A percentile compares a stretch with the other conserved stretches of the same genome.
These are phyloP conservation scores for Trissoscelio sp. DNA, from an alignment of 2,888 invertebrate species.

Conservation along the genomic window DNA sequence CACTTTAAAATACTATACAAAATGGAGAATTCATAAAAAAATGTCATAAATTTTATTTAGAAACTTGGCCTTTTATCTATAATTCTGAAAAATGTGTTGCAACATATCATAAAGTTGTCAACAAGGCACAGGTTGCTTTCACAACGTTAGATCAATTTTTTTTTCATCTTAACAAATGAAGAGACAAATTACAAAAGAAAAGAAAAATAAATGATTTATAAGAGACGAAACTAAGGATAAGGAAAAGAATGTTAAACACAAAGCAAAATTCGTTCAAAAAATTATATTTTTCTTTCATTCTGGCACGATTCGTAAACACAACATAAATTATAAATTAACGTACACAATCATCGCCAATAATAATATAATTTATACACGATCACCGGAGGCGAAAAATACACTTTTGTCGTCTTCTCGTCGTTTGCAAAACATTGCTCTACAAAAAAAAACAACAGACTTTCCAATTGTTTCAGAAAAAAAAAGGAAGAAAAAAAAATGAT, in stretches of 20 bases:
- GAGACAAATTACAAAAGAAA: neutral
- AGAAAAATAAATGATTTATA: slow-evolving; percentile 11
- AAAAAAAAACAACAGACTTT: slow-evolving; percentile 59
- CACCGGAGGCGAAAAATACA: slow-evolving; percentile 58
- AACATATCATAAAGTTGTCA: too few species aligned
- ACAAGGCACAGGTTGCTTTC: slow-evolving; percentile 54
- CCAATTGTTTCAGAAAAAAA: slow-evolving; percentile 41
- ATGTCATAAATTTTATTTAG: too few species aligned
- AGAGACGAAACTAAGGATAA: slow-evolving; percentile 39
- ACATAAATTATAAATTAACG: slow-evolving; percentile 83
- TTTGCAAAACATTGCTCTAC: slow-evolving; percentile 51
- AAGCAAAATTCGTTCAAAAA: slow-evolving; percentile 78
- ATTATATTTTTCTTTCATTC: slow-evolving; percentile 83
- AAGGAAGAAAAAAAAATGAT: slow-evolving; percentile 4
- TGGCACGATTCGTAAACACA: slow-evolving; percentile 83
- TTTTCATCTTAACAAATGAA: neutral
- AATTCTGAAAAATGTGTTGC: too few species aligned
- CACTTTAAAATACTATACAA: too few species aligned
- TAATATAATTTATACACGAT: slow-evolving; percentile 74
- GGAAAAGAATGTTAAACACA: slow-evolving; percentile 27
- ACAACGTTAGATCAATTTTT: slow-evolving; percentile 21
- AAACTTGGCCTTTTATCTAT: too few species aligned
- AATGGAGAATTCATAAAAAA: too few species aligned
- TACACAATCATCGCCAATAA: slow-evolving; percentile 80
- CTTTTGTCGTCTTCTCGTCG: slow-evolving; percentile 62